Evolutionary conservation across 2,113 vertebrate genomes (phyloP).

Genomic region (Lophura nycthemera): DNA sequence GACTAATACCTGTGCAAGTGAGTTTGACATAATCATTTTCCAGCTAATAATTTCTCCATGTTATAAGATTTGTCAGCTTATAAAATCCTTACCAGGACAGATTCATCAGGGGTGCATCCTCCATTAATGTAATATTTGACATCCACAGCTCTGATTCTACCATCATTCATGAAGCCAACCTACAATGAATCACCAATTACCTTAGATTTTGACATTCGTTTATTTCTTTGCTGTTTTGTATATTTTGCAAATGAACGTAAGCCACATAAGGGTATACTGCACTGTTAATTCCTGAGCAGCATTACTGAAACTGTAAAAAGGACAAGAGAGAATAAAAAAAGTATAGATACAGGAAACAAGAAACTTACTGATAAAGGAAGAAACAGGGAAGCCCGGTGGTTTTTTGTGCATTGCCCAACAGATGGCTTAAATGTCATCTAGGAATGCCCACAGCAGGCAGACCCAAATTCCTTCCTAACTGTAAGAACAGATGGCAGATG

Average conservation of each 20-base stretch:
- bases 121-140: slow-evolving; percentile 82
- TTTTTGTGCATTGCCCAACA: not conserved
- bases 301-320: not conserved
- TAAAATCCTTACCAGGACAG: slow-evolving; percentile 76
- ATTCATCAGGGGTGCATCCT: slow-evolving; percentile 84
- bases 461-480: not conserved
- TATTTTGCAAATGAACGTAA: not conserved
- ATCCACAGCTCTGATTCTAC: slow-evolving; percentile 84
- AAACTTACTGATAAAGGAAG: not conserved
- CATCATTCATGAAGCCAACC: slow-evolving; percentile 90
- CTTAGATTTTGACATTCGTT: not conserved
- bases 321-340: not conserved
- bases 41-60: not conserved
- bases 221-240: not conserved
- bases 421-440: not conserved
- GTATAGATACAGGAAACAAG: not conserved
- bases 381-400: not conserved
- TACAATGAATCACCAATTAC: slow-evolving; percentile 47
- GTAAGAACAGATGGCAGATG: not conserved
- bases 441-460: not conserved
- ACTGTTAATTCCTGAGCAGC: not conserved
- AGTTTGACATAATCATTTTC: not conserved
- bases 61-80: not conserved
- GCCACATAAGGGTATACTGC: not conserved
- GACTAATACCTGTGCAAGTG: not conserved